Conservation (phyloP, 2,888 invertebrate genomes). For the Emmelina monodactyla region DNA sequence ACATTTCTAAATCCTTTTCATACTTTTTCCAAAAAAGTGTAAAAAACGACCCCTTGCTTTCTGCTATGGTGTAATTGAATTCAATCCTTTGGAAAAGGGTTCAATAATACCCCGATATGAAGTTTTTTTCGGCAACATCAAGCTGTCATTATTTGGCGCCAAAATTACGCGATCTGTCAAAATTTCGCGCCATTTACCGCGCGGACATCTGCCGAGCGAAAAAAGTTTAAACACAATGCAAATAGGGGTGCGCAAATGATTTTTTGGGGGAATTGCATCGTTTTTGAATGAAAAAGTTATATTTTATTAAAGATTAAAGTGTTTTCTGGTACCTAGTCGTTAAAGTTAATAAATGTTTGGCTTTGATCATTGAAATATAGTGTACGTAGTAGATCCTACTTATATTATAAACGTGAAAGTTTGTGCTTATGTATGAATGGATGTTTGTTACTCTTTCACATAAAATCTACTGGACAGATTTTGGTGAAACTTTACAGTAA, state of each 20-base stretch:
- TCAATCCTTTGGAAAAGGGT: slow-evolving; percentile 64
- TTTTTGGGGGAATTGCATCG: slow-evolving; percentile 57
- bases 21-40: slow-evolving; percentile 48
- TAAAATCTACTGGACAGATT: too few species aligned
- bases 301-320: slow-evolving; percentile 63
- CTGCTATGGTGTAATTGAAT: slow-evolving; percentile 48
- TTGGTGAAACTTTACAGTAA: too few species aligned
- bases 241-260: slow-evolving; percentile 58
- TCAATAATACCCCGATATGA: slow-evolving; percentile 49
- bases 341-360: too few species aligned
- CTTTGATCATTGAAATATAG: too few species aligned
- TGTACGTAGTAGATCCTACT: too few species aligned
- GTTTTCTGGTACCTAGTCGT: too few species aligned
- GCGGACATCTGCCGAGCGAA: slow-evolving; percentile 47
- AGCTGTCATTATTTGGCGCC: slow-evolving; percentile 44
- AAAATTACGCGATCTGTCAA: slow-evolving; percentile 60
- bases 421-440: too few species aligned
- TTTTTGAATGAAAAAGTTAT: slow-evolving; percentile 55
- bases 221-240: slow-evolving; percentile 59
- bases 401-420: too few species aligned
- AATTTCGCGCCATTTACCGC: slow-evolving; percentile 62
- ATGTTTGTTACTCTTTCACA: too few species aligned
- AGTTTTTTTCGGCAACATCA: slow-evolving; percentile 30
- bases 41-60: slow-evolving; percentile 45
- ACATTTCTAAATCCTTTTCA: slow-evolving; percentile 44